A percentile compares a stretch with the other conserved stretches of the same genome.
phyloP scores from a whole-genome alignment of 2,888 invertebrate species.

The Drosophila gaucha region DNA sequence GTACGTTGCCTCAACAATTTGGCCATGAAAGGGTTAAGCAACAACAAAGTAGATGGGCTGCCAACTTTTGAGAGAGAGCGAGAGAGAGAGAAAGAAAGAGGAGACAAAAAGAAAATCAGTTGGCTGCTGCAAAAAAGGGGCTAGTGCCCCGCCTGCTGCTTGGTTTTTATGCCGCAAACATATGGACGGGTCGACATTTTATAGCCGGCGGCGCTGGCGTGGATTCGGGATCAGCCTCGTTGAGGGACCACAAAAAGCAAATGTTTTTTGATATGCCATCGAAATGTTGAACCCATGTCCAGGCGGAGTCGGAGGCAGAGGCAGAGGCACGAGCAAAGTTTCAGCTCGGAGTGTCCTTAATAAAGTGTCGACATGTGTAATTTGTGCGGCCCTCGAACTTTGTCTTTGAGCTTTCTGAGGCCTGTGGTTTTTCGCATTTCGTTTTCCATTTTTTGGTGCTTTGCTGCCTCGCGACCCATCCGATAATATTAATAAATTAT shows the following conservation, averaged over 20 bases:
- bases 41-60: conserved; percentile 43
- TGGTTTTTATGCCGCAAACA: conserved; percentile 51
- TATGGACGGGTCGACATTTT: conserved; percentile 78
- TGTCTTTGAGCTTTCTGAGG: conserved; percentile 17
- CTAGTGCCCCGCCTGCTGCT: conserved; percentile 14
- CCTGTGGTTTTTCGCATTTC: conserved; percentile 18
- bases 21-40: conserved; percentile 73
- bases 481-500: conserved; percentile 78
- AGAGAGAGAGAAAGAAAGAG: conserved; percentile 12
- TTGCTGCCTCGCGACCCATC: conserved; percentile 36
- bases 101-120: conserved; percentile 37
- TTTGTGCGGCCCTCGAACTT: conserved; percentile 66
- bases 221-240: conserved; percentile 64
- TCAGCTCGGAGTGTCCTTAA: conserved; percentile 63
- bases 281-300: conserved; percentile 22
- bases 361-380: conserved; percentile 83
- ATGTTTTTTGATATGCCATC: conserved; percentile 66
- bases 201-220: conserved; percentile 57
- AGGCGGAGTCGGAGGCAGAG: neutral
- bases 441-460: conserved; percentile 7
- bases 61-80: conserved; percentile 35
- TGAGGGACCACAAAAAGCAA: conserved; percentile 67
- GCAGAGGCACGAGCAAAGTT: conserved; percentile 3
- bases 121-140: conserved; percentile 10
- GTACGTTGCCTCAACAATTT: conserved; percentile 76